phyloP scores from a whole-genome alignment of 2,888 invertebrate species.

The Hesperia comma region DNA sequence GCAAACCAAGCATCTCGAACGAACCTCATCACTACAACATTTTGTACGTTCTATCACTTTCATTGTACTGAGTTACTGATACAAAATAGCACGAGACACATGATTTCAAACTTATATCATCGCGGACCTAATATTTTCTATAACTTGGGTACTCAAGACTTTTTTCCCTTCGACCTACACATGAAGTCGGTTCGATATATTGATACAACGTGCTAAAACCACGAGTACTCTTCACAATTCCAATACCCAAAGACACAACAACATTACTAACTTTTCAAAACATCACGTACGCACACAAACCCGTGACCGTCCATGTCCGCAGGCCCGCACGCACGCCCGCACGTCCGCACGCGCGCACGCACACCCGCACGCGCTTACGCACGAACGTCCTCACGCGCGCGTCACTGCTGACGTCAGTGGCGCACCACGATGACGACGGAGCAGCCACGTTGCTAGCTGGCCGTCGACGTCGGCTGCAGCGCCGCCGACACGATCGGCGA shows the following conservation, averaged over 20 bases:
- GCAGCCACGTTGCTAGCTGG: constrained; percentile 80
- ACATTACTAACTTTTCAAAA: too few relatives aligned
- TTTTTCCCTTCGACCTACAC: too few relatives aligned
- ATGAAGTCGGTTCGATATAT: too few relatives aligned
- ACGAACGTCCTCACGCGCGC: not conserved
- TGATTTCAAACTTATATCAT: too few relatives aligned
- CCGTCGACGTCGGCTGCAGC: constrained; percentile 76
- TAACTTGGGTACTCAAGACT: not conserved
- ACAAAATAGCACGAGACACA: too few relatives aligned
- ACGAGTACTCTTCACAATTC: too few relatives aligned
- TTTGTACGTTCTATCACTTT: not conserved
- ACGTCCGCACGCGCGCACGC: not conserved
- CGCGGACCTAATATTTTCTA: not conserved
- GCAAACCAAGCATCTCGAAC: constrained; percentile 38
- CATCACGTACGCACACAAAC: not conserved
- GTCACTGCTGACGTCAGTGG: constrained; percentile 45
- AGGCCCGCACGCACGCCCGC: not conserved
- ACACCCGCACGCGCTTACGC: not conserved
- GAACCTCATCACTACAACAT: constrained; percentile 23
- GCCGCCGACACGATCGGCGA: constrained; percentile 74
- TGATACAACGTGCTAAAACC: too few relatives aligned
- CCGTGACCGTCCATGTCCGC: not conserved
- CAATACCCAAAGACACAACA: too few relatives aligned
- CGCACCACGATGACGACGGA: constrained; percentile 72
- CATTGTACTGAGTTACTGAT: not conserved